Conservation (phyloP, 2,888 invertebrate genomes). For the Caenorhabditis sp. region DNA sequence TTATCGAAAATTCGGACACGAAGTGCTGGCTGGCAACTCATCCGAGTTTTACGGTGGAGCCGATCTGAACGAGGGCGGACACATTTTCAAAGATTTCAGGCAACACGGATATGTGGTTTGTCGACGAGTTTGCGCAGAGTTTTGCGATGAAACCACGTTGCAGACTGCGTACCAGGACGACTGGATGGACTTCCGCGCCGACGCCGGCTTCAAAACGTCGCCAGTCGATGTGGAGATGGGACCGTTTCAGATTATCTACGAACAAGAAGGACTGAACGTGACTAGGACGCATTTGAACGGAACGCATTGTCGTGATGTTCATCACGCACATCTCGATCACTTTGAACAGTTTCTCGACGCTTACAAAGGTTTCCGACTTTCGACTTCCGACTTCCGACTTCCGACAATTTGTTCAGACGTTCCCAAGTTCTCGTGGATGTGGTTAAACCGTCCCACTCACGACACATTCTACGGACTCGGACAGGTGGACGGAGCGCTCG, state of each 20-base stretch:
- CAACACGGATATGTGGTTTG: constrained; percentile 42
- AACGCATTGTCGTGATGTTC: constrained; percentile 33
- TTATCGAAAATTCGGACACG: background rate
- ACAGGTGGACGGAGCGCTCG: constrained; percentile 49
- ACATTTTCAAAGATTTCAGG: constrained; percentile 40
- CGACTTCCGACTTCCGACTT: background rate
- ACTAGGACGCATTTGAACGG: constrained; percentile 9
- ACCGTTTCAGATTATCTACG: constrained; percentile 19
- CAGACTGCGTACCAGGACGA: too few species aligned
- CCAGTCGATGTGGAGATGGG: constrained; percentile 61
- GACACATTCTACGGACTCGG: constrained; percentile 48
- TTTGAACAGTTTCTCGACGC: constrained; percentile 49
- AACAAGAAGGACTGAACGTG: background rate
- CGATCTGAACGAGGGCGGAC: constrained; percentile 32
- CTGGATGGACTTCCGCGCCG: too few species aligned
- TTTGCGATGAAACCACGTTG: too few species aligned
- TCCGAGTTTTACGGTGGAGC: too few species aligned
- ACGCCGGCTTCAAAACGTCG: constrained; percentile 52
- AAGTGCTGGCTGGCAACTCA: constrained; percentile 3
- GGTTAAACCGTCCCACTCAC: constrained; percentile 59
- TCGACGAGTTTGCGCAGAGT: background rate
- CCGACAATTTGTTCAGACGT: constrained; percentile 20
- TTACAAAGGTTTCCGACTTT: constrained; percentile 54
- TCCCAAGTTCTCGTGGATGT: constrained; percentile 62
- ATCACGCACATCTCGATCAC: constrained; percentile 49